Evolutionary conservation across 2,888 invertebrate species (phyloP).

Genomic region (Perdita meconis): DNA sequence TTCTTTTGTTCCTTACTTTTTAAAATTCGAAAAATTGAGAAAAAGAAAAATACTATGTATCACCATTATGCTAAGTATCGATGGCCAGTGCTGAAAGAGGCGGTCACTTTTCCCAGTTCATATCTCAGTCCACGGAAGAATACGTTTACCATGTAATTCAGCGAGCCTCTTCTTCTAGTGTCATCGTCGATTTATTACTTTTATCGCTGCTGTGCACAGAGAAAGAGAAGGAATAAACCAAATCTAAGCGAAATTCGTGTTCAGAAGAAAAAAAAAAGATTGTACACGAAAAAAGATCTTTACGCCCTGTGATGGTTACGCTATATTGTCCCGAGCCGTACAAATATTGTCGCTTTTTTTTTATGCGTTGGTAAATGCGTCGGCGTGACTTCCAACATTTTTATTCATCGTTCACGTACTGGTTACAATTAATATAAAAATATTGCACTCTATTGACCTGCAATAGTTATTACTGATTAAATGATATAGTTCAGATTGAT

Average conservation of each 20-base stretch:
- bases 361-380: slow-evolving; percentile 44
- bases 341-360: slow-evolving; percentile 42
- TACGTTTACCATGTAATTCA: slow-evolving; percentile 39
- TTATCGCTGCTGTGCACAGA: slow-evolving; percentile 57
- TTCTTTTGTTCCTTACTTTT: neutral
- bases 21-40: slow-evolving; percentile 55
- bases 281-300: slow-evolving; percentile 45
- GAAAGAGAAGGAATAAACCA: slow-evolving; percentile 61
- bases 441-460: slow-evolving; percentile 68
- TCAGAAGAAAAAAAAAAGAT: slow-evolving; percentile 23
- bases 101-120: slow-evolving; percentile 60
- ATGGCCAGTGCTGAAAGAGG: slow-evolving; percentile 71
- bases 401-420: slow-evolving; percentile 47
- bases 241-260: slow-evolving; percentile 38
- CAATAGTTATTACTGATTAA: slow-evolving; percentile 62
- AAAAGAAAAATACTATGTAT: slow-evolving; percentile 70
- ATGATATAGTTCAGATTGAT: slow-evolving; percentile 60
- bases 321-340: slow-evolving; percentile 44
- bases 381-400: slow-evolving; percentile 46
- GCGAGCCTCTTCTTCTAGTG: slow-evolving; percentile 51
- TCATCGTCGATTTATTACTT: slow-evolving; percentile 50
- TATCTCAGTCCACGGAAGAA: slow-evolving; percentile 48
- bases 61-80: slow-evolving; percentile 69
- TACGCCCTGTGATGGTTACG: slow-evolving; percentile 48
- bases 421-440: slow-evolving; percentile 67